These are phyloP conservation scores for Caenorhabditis afra DNA, from an alignment of 2,888 invertebrate genomes.

Conservation along the genomic window DNA sequence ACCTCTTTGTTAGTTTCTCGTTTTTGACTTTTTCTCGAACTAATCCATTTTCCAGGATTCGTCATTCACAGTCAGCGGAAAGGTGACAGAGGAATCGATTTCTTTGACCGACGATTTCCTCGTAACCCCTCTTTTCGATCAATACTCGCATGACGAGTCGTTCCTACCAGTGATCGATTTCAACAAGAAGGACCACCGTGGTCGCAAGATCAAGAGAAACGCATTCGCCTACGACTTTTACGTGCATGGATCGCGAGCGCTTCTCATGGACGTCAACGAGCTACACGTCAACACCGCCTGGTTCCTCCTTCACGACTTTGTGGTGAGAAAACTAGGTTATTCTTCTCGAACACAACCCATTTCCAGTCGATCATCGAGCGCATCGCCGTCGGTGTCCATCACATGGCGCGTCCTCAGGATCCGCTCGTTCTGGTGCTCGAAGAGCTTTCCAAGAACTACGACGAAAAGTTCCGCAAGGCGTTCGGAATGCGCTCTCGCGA, in stretches of 20 bases:
- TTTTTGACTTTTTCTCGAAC: background rate
- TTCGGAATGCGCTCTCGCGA: conserved; percentile 74
- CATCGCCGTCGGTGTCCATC: conserved; percentile 68
- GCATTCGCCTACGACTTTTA: conserved; percentile 79
- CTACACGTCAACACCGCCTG: conserved; percentile 70
- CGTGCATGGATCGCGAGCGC: conserved; percentile 69
- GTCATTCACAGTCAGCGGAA: conserved; percentile 50
- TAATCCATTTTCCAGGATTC: conserved; percentile 35
- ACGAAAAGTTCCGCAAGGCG: conserved; percentile 75
- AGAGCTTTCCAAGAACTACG: conserved; percentile 73
- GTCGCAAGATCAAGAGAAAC: conserved; percentile 74
- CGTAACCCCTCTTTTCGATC: conserved; percentile 71
- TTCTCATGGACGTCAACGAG: conserved; percentile 68
- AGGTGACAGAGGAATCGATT: conserved; percentile 29
- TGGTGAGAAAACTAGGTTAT: too few species aligned
- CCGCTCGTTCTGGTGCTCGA: conserved; percentile 67
- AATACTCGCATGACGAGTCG: conserved; percentile 69
- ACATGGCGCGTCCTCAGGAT: conserved; percentile 72
- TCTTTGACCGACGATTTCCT: conserved; percentile 64
- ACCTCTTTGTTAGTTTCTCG: conserved; percentile 63
- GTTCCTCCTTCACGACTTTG: conserved; percentile 75
- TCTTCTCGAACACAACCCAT: too few species aligned
- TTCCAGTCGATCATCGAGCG: conserved; percentile 68
- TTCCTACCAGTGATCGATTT: conserved; percentile 71
- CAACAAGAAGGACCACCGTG: conserved; percentile 72